Base-by-base conservation (phyloP, 2,888 invertebrate species). In the Apodemia hepburni region DNA sequence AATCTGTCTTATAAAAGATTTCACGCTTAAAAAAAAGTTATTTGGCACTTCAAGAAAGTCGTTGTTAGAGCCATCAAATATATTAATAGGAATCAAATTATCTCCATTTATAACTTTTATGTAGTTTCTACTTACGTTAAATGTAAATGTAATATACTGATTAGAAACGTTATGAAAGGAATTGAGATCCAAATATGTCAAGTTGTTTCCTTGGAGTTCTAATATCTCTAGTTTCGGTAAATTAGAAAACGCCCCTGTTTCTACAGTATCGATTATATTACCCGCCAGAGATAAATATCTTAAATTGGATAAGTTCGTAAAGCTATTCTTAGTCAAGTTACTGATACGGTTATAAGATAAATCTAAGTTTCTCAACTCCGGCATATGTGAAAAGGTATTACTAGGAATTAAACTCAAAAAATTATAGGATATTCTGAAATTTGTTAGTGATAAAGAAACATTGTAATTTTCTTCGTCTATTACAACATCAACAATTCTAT, bases 361-460 rank as follows among this genome's bases (percentile, higher is more conserved):
- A 79, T 96, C 95, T 68, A 97, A 91, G 62, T 95, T 96, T 80
- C 96, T 94, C 70, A 98, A 85, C 78, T 95, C 95, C 12, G 93
- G 93, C 71, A 97, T 87, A 75, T 93, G 93, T 69, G 93, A 91
- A 80, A 98, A 97, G 8, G 96, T 96, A 69, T 93, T 92, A 18
- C 93, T 87, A 54, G 94, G 93, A 59, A 98, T 86, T 5, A 85
- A 88, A 71, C 94, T 94, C 66, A 98, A 82, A 73, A 95, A 94
- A 85, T 98, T 98, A 80, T 96, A 96, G 3, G 96, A 96, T 62
- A 98, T 88, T 73, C 97, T 94, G 51, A 97, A 92, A 79, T 97
- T 97, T 62, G 94, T 94, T 61, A 98, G 82, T 71, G 95, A 94
- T 11, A 94, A 92, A 71, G 97, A 96, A 6, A 95, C 86, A 63